phyloP scores from a whole-genome alignment of 2,113 vertebrate genomes.

The Protobothrops flavoviridis region DNA sequence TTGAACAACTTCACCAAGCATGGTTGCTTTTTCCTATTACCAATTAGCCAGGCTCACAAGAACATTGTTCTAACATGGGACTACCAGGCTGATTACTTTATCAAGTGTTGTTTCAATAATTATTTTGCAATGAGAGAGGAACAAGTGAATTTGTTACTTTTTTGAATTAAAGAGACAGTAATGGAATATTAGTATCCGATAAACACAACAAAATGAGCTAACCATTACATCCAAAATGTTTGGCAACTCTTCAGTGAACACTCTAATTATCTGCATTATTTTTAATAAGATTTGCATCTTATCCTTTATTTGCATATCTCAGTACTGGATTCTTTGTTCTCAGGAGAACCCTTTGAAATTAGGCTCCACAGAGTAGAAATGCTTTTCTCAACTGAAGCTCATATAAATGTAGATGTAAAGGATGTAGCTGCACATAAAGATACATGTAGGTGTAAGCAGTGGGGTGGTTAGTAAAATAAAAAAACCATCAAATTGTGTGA shows the following conservation, averaged over 20 bases:
- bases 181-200: background rate
- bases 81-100: background rate
- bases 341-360: background rate
- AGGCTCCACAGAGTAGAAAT: background rate
- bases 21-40: conserved; percentile 34
- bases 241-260: background rate
- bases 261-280: background rate
- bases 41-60: conserved; percentile 28
- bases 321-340: background rate
- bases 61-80: conserved; percentile 26
- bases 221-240: background rate
- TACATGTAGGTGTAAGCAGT: background rate
- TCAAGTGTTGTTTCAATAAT: conserved; percentile 22
- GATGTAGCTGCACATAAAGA: background rate
- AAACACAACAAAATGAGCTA: background rate
- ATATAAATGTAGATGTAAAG: background rate
- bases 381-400: background rate
- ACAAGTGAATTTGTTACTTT: conserved; percentile 10
- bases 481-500: background rate
- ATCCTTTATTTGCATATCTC: background rate
- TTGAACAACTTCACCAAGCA: conserved; percentile 23
- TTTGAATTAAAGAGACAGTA: background rate
- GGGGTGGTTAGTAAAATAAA: background rate
- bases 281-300: background rate
- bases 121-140: background rate